Base-by-base conservation (phyloP, 2,888 invertebrate species). In the Cremastinae sp. region DNA sequence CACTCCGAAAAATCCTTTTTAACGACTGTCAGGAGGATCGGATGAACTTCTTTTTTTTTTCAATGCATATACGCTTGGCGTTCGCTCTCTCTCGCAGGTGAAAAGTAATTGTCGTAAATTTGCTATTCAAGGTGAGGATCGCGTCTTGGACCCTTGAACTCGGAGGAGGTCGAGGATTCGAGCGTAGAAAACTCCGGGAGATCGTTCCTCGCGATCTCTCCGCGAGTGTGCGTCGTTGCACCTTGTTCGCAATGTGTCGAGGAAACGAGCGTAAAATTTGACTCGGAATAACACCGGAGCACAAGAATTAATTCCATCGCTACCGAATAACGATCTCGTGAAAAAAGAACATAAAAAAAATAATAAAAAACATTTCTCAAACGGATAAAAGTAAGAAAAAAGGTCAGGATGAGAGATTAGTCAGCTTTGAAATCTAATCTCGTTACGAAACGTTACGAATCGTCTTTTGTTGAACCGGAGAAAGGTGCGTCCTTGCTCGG, bases 391-490 rank as follows among this genome's bases (percentile, higher is more conserved):
- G 1, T 14, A 43, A 70, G 18, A 14, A 4, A 9, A 10, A 53
- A n/a, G 14, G 41, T 37, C 5, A 20, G 51, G 51, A 53, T 35
- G 51, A 39, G 14, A 20, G 14, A 3, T 12, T 8, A 3, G 49
- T 18, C 18, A 51, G 22, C 28, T 22, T 43, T 43, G 8, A 20
- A 4, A 28, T 8, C 12, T 51, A 41, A 43, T 65, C 39, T 20
- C 14, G 22, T 65, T 65, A 65, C 43, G 47, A 61, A 28, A 28
- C 37, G 20, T 41, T 28, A 35, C 58, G 49, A 43, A 58, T 49
- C 61, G 70, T 61, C 70, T 61, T 69, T 70, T 45, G 43, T 70
- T 35, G 53, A 62, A 51, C 20, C 70, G 70, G 70, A 61, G 70
- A 70, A 70, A 70, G 61, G 61, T 18, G 35, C 53, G 70, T 62